Base-by-base conservation (phyloP, 2,113 vertebrate species). In the Menidia beryllina region DNA sequence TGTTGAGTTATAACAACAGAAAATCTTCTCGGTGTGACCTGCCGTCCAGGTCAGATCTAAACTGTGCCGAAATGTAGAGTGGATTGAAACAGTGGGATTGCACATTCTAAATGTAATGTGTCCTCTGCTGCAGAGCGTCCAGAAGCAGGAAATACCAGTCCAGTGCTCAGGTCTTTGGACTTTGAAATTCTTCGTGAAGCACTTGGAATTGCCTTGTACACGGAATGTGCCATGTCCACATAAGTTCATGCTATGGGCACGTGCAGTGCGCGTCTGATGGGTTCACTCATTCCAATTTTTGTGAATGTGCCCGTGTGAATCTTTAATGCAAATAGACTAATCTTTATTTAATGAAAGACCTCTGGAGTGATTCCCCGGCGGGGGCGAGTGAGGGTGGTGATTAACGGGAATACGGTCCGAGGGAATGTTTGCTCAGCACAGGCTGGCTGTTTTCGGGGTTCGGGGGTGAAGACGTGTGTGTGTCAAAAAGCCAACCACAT, bases 341-440 rank as follows among this genome's bases (percentile, higher is more conserved):
- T 92, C 89, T 91, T 88, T 92, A 87, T 91, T 90, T 88, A 90
- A 92, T 91, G 82, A 83, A 68, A 74, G 81, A 83, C 87, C 85
- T 89, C 88, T 88, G 30, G 10, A 88, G 86, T 81, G 72, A 68
- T 62, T 85, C 56, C 52, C 66, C 84, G 85, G 73, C 74, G 77
- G 38, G 61, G 49, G 62, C 17, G 1, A 41, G 62, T 4, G 34
- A 13, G 52, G 60, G 64, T 34, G n/a, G 54, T 30, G 58, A 71
- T 47, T 19, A 47, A 73, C 67, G 67, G 70, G 50, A 82, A 69
- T 54, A 55, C 50, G 67, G 25, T n/a, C 21, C 1, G 23, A 52
- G 41, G 55, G 77, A 73, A 83, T 91, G 79, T 75, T 89, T 78
- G 80, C 65, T 45, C 54, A 80, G 34, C 12, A 7, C 56, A 19